Percentiles rank a stretch among this genome's conserved stretches.
Evolutionary conservation across 2,888 invertebrate genomes (phyloP).

Genomic region (Hypomecis punctinalis): DNA sequence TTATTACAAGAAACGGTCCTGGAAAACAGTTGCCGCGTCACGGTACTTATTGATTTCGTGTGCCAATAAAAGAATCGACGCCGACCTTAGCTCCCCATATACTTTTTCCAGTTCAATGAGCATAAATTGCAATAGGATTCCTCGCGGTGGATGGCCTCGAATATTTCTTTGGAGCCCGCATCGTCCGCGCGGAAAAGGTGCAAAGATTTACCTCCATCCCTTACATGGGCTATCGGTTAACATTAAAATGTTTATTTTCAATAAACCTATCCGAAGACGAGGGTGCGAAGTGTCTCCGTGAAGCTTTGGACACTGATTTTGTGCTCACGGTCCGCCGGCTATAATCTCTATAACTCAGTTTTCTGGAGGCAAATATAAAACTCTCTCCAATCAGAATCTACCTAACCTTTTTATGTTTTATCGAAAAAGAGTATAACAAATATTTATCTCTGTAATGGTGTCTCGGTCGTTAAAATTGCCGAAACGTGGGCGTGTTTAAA

Average conservation of each 20-base stretch:
- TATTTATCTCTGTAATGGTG: constrained; percentile 33
- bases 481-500: constrained; percentile 58
- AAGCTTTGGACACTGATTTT: constrained; percentile 55
- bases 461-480: constrained; percentile 34
- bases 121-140: constrained; percentile 84
- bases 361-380: constrained; percentile 54
- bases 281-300: constrained; percentile 51
- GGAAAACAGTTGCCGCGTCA: constrained; percentile 66
- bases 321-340: constrained; percentile 54
- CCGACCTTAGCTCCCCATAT: constrained; percentile 78
- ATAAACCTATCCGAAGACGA: constrained; percentile 54
- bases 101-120: constrained; percentile 81
- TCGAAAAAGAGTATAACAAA: constrained; percentile 27
- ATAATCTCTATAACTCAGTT: constrained; percentile 59
- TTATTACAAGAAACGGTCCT: constrained; percentile 54
- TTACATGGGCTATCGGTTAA: constrained; percentile 63
- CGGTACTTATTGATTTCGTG: constrained; percentile 76
- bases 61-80: constrained; percentile 80
- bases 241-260: constrained; percentile 73
- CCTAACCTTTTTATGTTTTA: constrained; percentile 35
- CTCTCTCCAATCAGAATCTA: constrained; percentile 44
- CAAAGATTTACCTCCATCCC: constrained; percentile 73
- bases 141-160: constrained; percentile 72
- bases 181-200: constrained; percentile 70
- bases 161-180: constrained; percentile 71